Conservation (phyloP, 2,797 vertebrate genomes). For the Etheostoma perlongum region DNA sequence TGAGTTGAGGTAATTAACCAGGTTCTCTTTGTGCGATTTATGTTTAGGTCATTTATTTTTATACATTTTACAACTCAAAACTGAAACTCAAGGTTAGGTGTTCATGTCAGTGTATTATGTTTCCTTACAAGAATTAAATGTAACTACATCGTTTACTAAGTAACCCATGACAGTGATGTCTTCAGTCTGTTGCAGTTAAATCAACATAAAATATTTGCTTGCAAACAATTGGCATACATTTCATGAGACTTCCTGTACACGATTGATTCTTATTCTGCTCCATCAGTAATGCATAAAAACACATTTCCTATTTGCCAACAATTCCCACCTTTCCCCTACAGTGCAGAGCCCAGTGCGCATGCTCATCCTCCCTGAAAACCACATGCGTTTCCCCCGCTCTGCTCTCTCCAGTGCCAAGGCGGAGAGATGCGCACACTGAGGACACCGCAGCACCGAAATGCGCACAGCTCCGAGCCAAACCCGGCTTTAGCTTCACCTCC, state of each 20-base stretch:
- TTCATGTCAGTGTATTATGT: background rate
- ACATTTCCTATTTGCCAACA: conserved; percentile 1
- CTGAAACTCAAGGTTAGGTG: background rate
- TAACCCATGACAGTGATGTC: no score
- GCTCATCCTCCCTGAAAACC: conserved; percentile 64
- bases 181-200: background rate
- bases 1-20: no score
- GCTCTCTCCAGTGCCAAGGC: conserved; percentile 57
- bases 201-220: background rate
- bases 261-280: background rate
- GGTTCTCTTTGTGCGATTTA: background rate
- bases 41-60: background rate
- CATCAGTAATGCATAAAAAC: conserved; percentile 4
- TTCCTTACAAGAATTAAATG: background rate
- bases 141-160: no score
- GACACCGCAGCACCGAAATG: conserved; percentile 51
- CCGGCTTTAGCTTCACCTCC: conserved; percentile 38
- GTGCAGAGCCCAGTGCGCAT: conserved; percentile 64
- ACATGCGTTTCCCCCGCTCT: conserved; percentile 63
- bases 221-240: no score
- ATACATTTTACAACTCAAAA: background rate
- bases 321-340: conserved; percentile 11
- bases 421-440: conserved; percentile 65
- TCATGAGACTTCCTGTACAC: background rate
- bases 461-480: conserved; percentile 45